phyloP scores from a whole-genome alignment of 2,113 vertebrate genomes.

The Narcine bancroftii region DNA sequence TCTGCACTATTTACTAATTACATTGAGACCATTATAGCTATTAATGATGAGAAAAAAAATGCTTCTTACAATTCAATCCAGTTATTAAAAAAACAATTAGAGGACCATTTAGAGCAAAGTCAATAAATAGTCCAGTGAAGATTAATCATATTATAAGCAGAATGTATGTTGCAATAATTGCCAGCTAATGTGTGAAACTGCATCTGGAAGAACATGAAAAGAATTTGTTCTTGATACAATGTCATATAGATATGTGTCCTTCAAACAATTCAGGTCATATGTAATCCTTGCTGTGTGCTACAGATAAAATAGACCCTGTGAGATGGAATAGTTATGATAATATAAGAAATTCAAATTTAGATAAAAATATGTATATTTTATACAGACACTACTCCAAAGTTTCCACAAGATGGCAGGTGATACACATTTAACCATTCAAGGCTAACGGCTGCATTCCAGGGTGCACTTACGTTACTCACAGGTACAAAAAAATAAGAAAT shows the following conservation, averaged over 20 bases:
- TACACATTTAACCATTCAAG: background rate
- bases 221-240: background rate
- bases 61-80: background rate
- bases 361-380: background rate
- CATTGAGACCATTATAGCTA: background rate
- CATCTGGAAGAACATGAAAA: background rate
- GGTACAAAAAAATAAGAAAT: no score
- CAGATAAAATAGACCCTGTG: background rate
- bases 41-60: background rate
- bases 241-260: background rate
- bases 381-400: background rate
- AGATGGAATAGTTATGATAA: background rate
- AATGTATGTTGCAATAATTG: background rate
- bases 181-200: background rate
- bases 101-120: background rate
- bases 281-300: background rate
- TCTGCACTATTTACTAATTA: background rate
- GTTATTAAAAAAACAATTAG: background rate
- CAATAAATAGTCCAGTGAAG: background rate
- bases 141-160: background rate
- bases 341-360: background rate
- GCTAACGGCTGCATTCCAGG: background rate
- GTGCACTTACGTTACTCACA: background rate
- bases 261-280: background rate
- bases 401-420: constrained; percentile 30